Evolutionary conservation across 2,113 vertebrate genomes (phyloP).

Genomic region (Silurus meridionalis): DNA sequence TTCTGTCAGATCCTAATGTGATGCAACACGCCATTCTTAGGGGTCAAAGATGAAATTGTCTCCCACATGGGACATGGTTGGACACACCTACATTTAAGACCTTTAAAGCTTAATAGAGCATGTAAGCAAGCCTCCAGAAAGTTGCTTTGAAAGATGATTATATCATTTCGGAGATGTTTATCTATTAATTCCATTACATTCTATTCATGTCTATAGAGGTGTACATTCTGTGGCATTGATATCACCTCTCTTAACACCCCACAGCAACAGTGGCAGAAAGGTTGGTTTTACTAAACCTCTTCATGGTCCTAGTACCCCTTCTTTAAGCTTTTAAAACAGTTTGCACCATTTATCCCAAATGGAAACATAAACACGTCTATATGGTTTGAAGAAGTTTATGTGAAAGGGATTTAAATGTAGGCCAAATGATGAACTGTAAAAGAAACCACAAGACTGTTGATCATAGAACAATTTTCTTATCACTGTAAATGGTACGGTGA

Average conservation of each 20-base stretch:
- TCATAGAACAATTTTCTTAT: neutral
- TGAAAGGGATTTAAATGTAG: neutral
- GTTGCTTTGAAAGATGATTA: conserved; percentile 2
- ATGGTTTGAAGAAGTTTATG: neutral
- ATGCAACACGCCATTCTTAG: neutral
- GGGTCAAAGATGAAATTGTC: neutral
- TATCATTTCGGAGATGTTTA: neutral
- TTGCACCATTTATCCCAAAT: neutral
- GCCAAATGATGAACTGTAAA: neutral
- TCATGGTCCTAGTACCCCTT: conserved; percentile 42
- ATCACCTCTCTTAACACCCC: conserved; percentile 32
- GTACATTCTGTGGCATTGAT: conserved; percentile 22
- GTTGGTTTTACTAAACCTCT: neutral
- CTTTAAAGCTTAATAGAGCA: neutral
- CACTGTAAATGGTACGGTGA: neutral
- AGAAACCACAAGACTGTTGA: neutral
- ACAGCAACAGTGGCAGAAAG: conserved; percentile 33
- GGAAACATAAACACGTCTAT: neutral
- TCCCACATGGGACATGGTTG: neutral
- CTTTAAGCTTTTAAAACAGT: neutral
- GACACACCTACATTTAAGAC: neutral
- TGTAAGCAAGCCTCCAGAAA: neutral
- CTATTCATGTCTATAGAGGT: neutral
- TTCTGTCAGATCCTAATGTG: neutral
- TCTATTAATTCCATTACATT: conserved; percentile 4